A percentile compares a stretch with the other conserved stretches of the same genome.
Evolutionary conservation across 2,113 vertebrate genomes (phyloP).

Genomic region (Ailuropoda melanoleuca): DNA sequence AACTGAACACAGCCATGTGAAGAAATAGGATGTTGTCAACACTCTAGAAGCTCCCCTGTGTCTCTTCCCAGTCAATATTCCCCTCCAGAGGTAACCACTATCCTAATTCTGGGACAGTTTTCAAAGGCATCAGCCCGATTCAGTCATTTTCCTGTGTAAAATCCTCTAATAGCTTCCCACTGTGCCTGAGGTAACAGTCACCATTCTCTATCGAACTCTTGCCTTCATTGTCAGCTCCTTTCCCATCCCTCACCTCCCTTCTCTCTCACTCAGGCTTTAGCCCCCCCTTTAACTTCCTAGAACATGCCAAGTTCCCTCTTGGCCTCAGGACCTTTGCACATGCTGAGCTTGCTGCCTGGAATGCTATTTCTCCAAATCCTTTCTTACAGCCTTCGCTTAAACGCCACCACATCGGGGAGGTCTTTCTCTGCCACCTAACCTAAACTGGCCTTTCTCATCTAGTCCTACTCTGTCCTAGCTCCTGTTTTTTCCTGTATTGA

Average conservation of each 20-base stretch:
- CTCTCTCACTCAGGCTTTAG: background rate
- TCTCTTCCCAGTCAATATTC: background rate
- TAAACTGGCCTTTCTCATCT: background rate
- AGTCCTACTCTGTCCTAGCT: too few relatives aligned
- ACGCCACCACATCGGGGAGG: background rate
- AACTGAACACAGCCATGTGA: background rate
- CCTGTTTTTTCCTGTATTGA: background rate
- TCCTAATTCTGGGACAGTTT: background rate
- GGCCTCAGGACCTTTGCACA: background rate
- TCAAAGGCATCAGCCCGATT: slow-evolving; percentile 5
- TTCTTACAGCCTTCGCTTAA: background rate
- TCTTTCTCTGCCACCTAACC: background rate
- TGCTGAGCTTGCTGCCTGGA: background rate
- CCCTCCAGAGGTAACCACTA: background rate
- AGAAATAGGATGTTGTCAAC: background rate
- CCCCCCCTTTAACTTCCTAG: background rate
- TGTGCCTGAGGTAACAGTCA: background rate
- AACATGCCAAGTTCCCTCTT: background rate
- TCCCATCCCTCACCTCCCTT: background rate
- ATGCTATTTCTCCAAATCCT: background rate
- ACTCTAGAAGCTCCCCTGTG: background rate
- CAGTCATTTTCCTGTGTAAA: background rate
- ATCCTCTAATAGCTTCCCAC: background rate
- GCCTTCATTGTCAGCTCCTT: background rate
- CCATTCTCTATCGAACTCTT: background rate